Base-by-base conservation (phyloP, 1,140 invertebrate genomes). In the Vanessa tameamea region DNA sequence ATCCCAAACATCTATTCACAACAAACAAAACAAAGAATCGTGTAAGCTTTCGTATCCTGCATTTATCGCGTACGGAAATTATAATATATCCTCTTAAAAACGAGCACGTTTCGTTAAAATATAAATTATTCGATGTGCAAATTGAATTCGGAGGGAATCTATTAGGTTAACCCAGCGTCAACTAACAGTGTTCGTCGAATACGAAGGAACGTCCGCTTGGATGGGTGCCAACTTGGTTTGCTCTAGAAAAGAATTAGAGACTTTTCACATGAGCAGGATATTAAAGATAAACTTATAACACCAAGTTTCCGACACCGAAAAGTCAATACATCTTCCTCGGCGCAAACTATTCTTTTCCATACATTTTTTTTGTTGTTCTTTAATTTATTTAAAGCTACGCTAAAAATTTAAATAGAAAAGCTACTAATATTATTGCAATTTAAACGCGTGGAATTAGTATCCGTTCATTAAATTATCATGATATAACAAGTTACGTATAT, bases 81-180 rank as follows among this genome's bases (percentile, higher is more conserved):
- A 57, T 9, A 26, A 57, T 23, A 23, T 20, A n/a, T 53, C 53
- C 53, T 23, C 20, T 57, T 57, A 20, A 23, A 55, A 57, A 57
- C 53, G 13, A 57, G 53, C 53, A 57, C 20, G 53, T 57, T 57
- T 61, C 57, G 57, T 61, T 61, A 61, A 61, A 61, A 61, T 61
- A 61, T 61, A 61, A 61, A 61, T 61, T 61, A 31, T 61, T 57
- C 53, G 53, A 31, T 23, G 57, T 61, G 57, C 67, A 84, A 86
- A 86, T 87, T 84, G 82, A 84, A 87, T 87, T 83, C 68, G 50
- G 55, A 61, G 47, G 61, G 72, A 82, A 82, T 82, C 78, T 79
- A 81, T 85, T 87, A 85, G 86, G 87, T 87, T 87, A 87, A 82
- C 80, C 69, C 73, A 71, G 76, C 83, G 83, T 84, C 82, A 81